Base-by-base conservation (phyloP, 2,888 invertebrate genomes). In the Salpingus planirostris region DNA sequence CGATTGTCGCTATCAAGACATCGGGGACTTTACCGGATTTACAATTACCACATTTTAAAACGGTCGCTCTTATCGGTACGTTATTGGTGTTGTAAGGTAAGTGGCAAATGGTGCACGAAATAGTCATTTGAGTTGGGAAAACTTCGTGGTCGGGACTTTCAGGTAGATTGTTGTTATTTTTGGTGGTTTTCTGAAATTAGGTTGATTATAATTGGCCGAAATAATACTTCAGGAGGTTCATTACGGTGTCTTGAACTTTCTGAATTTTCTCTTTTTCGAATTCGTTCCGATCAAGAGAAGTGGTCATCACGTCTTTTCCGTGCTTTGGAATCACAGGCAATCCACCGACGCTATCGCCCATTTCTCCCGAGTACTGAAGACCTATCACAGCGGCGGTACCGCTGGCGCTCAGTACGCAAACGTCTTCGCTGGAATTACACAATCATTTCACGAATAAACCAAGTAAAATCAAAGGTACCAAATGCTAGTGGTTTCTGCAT, bases 371-470 rank as follows among this genome's bases (percentile, higher is more conserved):
- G 34, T 69, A 71, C 18, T 73, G 68, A 53, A 75, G 69, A 49
- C 74, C 76, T 33, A 80, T 85, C 11, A 89, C 79, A 0, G 92
- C 95, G 1, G 95, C 96, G 0, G 96, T 96, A 0, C 96, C 96
- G 11, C 80, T 84, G 0, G 91, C 95, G 28, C 91, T 93, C 18
- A 97, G 62, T 1, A 97, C 85, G 57, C 93, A 93, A 0, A 96
- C 88, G 50, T 96, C 96, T 54, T 95, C 96, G 48, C 93, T 93
- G 59, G 13, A 65, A 57, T 3, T n/a, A n/a, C n/a, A n/a, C n/a
- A n/a, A n/a, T n/a, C n/a, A n/a, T 18, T 13, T n/a, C 27, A 36
- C 2, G 12, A 24, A 10, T 33, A 21, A 33, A 40, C 89, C n/a
- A 6, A 18, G 25, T 89, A 57, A 3, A n/a, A n/a, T n/a, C n/a